Evolutionary conservation across 2,888 invertebrate species (phyloP), one percentile per base, ranked within the genome.

Genomic region (Drymonia ruficornis): DNA sequence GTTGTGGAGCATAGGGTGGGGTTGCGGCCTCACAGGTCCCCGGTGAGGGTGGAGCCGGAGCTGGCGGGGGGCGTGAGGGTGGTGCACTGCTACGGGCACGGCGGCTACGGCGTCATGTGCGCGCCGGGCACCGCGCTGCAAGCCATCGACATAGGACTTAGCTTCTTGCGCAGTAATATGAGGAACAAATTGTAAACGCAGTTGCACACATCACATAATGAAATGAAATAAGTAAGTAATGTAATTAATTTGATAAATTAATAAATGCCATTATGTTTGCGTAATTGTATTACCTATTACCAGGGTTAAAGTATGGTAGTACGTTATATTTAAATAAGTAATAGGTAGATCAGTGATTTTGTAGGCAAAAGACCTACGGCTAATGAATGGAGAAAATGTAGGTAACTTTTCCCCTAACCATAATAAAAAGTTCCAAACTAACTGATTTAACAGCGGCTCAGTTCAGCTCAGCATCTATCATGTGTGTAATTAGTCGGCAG

Each of bases 31-130:
- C 96, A 97, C 78, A 93, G 98, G 49, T 90, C 93, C 73, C 92
- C 94, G 42, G 94, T 96, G 19, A 90, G 98, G 69, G 95, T 98
- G 61, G 97, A 97, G 74, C 86, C 93, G 0, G 96, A 97, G 76
- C 13, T 91, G 4, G 51, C 91, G 0, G 74, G 82, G 12, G 94
- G 94, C 1, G 80, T 90, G 63, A 91, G 81, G 62, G 93, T 98
- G 34, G 95, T 99, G 7, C 99, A 99, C 81, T 98, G 98, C 84
- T 99, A 99, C 80, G 99, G 99, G 0, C 99, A 99, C 81, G 98
- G 98, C 0, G 98, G 98, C 0, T 98, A 98, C 80, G 99, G 99
- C 0, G 96, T 99, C 0, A 96, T 96, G 57, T 95, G 97, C 38
- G 96, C 97, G 6, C 98, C 98, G 29, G 98, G 98, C 9, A 98